Base-by-base conservation (phyloP, 2,113 vertebrate species). In the Cnemophilus loriae region DNA sequence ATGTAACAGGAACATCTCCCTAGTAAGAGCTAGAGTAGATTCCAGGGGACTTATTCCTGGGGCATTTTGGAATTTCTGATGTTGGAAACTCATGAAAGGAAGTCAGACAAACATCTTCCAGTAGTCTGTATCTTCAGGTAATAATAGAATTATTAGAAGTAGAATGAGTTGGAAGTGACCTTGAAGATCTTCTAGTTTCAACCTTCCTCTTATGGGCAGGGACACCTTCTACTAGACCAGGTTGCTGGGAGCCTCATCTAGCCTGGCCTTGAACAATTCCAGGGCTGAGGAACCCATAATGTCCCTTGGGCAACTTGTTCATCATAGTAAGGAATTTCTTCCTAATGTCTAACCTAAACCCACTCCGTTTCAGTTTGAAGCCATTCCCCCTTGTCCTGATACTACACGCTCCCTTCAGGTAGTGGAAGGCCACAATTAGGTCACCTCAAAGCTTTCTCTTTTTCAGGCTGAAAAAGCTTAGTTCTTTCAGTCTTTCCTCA, bases 371-470 rank as follows among this genome's bases (percentile, higher is more conserved):
- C 41, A 55, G 17, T 33, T 20, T 33, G 41, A 49, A 84, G 32
- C 21, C 79, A 19, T 32, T 55, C 4, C 30, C 18, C 12, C 7
- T 61, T 27, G 21, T 42, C 21, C 35, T 55, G 47, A 19, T 12
- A 13, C 15, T 32, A 1, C 21, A 18, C 0, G 1, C 10, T 55
- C 26, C 41, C 8, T 55, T 69, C n/a, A 69, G 55, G 14, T 16
- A 27, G n/a, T 13, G 5, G 26, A 35, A 55, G 26, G 47, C 12
- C 42, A 18, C 30, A 61, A 22, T 32, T 27, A 49, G 8, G 21
- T 49, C 39, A 33, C 18, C 13, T 23, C 22, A 49, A 63, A 56
- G 10, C 13, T 10, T 28, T 24, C 35, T 37, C 35, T 49, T 56
- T 76, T 56, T 61, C 32, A 69, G 18, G 12, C 12, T 33, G 32